A percentile compares a stretch with the other conserved stretches of the same genome.
phyloP scores from a whole-genome alignment of 2,888 invertebrate genomes.

The Heliconius ismenius region DNA sequence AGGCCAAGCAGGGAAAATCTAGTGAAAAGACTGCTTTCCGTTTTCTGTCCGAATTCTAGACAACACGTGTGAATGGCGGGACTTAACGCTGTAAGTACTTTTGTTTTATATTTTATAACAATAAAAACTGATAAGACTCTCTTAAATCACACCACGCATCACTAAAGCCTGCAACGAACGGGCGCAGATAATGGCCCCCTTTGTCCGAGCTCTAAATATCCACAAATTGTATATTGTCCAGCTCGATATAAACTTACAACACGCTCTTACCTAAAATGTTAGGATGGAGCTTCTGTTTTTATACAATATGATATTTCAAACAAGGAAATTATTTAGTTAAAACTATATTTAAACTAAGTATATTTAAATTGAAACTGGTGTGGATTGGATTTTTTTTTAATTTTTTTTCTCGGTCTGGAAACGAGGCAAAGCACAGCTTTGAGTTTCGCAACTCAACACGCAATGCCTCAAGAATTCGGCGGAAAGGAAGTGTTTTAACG shows the following conservation, averaged over 20 bases:
- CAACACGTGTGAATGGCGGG: no score
- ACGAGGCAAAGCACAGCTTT: no score
- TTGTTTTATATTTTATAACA: neutral
- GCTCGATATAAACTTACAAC: slow-evolving; percentile 5
- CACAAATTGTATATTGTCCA: slow-evolving; percentile 28
- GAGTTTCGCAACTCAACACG: no score
- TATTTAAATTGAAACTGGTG: neutral
- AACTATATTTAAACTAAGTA: neutral
- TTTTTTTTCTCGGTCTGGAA: no score
- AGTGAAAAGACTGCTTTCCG: no score
- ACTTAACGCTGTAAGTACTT: neutral
- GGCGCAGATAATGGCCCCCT: slow-evolving; percentile 34
- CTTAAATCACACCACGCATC: slow-evolving; percentile 6
- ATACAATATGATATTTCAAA: neutral
- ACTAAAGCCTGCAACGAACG: slow-evolving; percentile 31
- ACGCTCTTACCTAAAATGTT: neutral
- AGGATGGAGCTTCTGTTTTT: neutral
- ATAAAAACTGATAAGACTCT: neutral
- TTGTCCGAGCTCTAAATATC: slow-evolving; percentile 34
- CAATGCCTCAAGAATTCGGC: no score
- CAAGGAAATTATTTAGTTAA: neutral
- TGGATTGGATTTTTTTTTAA: neutral
- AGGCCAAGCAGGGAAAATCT: no score
- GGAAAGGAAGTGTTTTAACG: no score
- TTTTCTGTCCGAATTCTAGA: no score